Conservation (phyloP, 2,113 vertebrate genomes). For the Canis aureus region DNA sequence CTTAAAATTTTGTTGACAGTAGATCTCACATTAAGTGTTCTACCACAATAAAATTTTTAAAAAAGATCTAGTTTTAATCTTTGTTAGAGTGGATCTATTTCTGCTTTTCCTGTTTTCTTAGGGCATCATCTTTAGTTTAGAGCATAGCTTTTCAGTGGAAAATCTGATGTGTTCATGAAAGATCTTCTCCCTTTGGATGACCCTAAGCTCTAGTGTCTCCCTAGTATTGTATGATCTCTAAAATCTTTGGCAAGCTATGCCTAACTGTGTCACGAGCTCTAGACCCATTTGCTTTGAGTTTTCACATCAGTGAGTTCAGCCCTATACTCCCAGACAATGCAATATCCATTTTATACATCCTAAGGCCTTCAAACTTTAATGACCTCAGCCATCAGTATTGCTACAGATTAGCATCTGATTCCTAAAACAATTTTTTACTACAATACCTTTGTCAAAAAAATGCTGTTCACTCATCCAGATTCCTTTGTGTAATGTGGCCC, state of each 20-base stretch:
- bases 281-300: neutral
- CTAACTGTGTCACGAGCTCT: slow-evolving; percentile 3
- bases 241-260: neutral
- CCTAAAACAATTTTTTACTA: neutral
- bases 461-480: neutral
- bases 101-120: slow-evolving; percentile 6
- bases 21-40: neutral
- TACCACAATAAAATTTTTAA: neutral
- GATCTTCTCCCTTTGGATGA: neutral
- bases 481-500: neutral
- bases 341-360: neutral
- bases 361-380: neutral
- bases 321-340: neutral
- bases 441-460: neutral
- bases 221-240: neutral
- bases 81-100: neutral
- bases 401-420: slow-evolving; percentile 11
- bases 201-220: neutral
- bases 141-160: neutral
- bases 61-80: slow-evolving; percentile 25
- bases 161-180: neutral
- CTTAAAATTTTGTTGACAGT: neutral
- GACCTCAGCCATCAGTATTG: neutral
- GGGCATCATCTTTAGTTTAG: neutral
- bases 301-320: neutral